Evolutionary conservation across 2,797 vertebrate genomes (phyloP).

Genomic region (Chloroceryle amazona): DNA sequence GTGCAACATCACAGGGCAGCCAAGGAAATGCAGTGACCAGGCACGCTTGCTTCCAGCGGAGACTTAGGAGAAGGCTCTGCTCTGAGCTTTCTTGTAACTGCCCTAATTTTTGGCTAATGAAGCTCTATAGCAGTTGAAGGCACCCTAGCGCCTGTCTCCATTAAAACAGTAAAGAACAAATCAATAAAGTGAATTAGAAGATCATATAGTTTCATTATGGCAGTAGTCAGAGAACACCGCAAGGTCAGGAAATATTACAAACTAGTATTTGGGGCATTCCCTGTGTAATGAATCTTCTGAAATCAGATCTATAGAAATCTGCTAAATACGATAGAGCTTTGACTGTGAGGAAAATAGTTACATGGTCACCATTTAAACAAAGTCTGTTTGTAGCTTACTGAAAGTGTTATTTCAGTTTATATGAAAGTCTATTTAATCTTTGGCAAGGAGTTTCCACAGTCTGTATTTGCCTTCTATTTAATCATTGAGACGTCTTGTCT

Average conservation of each 20-base stretch:
- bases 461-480: background rate
- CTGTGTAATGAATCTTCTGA: background rate
- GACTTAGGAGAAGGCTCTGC: background rate
- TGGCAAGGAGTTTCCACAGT: background rate
- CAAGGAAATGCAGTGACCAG: background rate
- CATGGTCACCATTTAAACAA: background rate
- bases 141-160: background rate
- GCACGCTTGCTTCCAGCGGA: background rate
- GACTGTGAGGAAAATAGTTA: background rate
- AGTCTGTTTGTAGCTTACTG: background rate
- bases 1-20: fast-evolving
- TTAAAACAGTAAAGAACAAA: conserved; percentile 11
- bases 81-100: background rate
- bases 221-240: background rate
- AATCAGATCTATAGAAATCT: background rate
- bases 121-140: background rate
- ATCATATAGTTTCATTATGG: background rate
- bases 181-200: conserved; percentile 20
- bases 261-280: background rate
- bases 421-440: background rate
- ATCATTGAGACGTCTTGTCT: background rate
- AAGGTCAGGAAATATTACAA: conserved; percentile 23
- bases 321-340: background rate
- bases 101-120: background rate
- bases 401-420: background rate